phyloP scores from a whole-genome alignment of 2,113 vertebrate genomes.

The Laterallus jamaicensis region DNA sequence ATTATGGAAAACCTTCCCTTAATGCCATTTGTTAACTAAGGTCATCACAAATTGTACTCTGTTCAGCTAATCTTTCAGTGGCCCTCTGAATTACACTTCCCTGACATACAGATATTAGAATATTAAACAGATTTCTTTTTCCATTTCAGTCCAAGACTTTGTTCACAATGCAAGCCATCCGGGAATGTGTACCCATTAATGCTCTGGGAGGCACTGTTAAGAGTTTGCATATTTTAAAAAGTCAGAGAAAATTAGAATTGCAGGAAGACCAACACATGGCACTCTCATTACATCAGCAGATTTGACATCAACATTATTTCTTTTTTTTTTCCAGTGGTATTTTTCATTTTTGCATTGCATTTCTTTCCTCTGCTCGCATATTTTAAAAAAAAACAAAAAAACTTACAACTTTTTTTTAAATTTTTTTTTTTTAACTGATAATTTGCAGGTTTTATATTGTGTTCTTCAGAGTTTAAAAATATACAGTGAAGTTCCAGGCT shows the following conservation, averaged over 20 bases:
- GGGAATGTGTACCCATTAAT: slow-evolving; percentile 4
- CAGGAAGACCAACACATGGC: not conserved
- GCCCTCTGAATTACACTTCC: slow-evolving; percentile 51
- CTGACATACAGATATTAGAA: slow-evolving; percentile 29
- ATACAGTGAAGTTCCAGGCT: slow-evolving; percentile 59
- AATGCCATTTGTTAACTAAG: slow-evolving; percentile 57
- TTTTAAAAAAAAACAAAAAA: not conserved
- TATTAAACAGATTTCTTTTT: slow-evolving; percentile 55
- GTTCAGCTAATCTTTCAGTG: slow-evolving; percentile 13
- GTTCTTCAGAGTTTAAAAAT: not conserved
- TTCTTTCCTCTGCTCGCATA: not conserved
- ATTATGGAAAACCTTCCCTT: slow-evolving; percentile 54
- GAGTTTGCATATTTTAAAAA: slow-evolving; percentile 46
- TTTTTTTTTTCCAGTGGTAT: not conserved
- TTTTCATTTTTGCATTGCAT: not conserved
- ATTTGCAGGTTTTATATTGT: not conserved
- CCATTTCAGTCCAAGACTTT: not conserved
- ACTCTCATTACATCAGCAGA: not conserved
- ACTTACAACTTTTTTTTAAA: not conserved
- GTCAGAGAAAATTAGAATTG: slow-evolving; percentile 31
- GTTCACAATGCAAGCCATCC: not conserved
- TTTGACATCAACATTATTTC: not conserved
- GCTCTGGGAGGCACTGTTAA: slow-evolving; percentile 1
- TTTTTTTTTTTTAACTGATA: not conserved
- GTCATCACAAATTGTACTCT: not conserved